phyloP scores from a whole-genome alignment of 2,888 invertebrate genomes.

The Spicauda simplicius region DNA sequence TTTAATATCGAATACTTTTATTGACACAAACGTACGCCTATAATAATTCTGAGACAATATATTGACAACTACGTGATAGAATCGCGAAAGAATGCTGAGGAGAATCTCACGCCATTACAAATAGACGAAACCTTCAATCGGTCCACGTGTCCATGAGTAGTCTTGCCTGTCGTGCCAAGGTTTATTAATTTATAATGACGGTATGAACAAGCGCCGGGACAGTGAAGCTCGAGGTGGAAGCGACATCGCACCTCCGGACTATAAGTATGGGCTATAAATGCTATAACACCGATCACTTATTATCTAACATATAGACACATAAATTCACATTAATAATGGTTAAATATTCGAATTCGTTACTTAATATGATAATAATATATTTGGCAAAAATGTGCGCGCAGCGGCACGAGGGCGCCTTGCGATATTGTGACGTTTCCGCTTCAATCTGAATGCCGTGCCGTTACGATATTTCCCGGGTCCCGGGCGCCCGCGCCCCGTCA shows the following conservation, averaged over 20 bases:
- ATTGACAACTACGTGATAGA: slow-evolving; percentile 26
- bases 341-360: slow-evolving; percentile 22
- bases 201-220: slow-evolving; percentile 25
- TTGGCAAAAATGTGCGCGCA: slow-evolving; percentile 27
- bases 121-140: slow-evolving; percentile 30
- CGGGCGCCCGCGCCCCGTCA: slow-evolving; percentile 22
- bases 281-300: slow-evolving; percentile 34
- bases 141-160: background rate
- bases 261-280: slow-evolving; percentile 15
- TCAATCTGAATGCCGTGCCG: slow-evolving; percentile 13
- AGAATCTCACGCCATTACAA: slow-evolving; percentile 35
- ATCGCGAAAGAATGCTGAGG: slow-evolving; percentile 25
- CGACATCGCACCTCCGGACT: slow-evolving; percentile 21
- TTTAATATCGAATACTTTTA: slow-evolving; percentile 2
- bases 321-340: slow-evolving; percentile 29
- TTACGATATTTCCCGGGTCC: slow-evolving; percentile 33
- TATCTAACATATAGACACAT: slow-evolving; percentile 34
- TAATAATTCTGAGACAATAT: slow-evolving; percentile 23
- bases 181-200: slow-evolving; percentile 32
- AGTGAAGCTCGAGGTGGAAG: slow-evolving; percentile 25
- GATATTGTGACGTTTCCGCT: slow-evolving; percentile 31
- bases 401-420: slow-evolving; percentile 24
- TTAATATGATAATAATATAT: slow-evolving; percentile 26
- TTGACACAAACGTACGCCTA: slow-evolving; percentile 20
- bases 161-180: slow-evolving; percentile 2